Percentiles rank a stretch among this genome's conserved stretches.
Conservation (phyloP, 2,113 vertebrate species). For the Scatophagus argus region DNA sequence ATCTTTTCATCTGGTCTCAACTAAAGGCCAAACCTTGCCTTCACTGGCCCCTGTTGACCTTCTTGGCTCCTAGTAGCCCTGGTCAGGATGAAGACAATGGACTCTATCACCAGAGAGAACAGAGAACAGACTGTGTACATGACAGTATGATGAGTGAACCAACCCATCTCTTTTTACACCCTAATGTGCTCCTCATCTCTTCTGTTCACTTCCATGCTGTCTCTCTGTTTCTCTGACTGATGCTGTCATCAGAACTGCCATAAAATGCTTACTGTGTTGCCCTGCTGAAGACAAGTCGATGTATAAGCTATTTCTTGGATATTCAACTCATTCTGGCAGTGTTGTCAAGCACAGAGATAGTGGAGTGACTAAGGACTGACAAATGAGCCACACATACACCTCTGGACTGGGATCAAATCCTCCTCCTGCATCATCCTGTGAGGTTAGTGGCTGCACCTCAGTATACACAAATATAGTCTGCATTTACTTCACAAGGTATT, state of each 20-base stretch:
- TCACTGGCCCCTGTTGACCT: conserved; percentile 6
- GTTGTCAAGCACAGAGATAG: conserved; percentile 14
- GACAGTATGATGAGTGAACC: background rate
- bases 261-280: conserved; percentile 32
- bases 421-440: background rate
- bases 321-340: conserved; percentile 10
- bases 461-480: background rate
- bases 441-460: background rate
- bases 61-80: background rate
- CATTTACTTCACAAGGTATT: background rate
- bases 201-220: conserved; percentile 9
- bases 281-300: conserved; percentile 12
- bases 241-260: conserved; percentile 26
- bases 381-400: conserved; percentile 1
- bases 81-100: background rate
- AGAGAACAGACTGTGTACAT: conserved; percentile 7
- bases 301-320: conserved; percentile 31
- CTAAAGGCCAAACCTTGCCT: conserved; percentile 45
- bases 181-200: background rate
- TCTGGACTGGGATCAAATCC: conserved; percentile 17
- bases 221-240: conserved; percentile 8
- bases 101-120: conserved; percentile 50
- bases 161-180: background rate
- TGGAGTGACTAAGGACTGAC: background rate
- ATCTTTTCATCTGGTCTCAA: conserved; percentile 42